Evolutionary conservation across 2,888 invertebrate genomes (phyloP), one percentile per base, ranked within the genome.

Genomic region (Heliothis peltigera): DNA sequence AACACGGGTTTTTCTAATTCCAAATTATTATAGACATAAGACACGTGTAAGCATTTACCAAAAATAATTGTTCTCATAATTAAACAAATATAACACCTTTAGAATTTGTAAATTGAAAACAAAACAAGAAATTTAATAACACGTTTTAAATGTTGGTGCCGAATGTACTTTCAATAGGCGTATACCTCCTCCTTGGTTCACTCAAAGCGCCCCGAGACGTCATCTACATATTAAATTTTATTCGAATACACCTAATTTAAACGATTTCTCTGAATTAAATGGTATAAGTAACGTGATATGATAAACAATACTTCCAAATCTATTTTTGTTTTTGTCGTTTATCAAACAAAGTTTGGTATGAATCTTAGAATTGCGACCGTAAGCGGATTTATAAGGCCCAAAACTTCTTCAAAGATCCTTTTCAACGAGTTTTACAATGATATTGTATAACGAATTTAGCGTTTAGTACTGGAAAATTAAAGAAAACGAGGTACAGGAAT

Each of bases 351-450:
- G 32, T 59, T 55, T 18, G 7, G n/a, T 21, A 54, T 6, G 0
- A 48, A 60, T 48, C 70, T 69, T 69, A 28, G 55, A 70, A 54
- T 56, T 46, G 56, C 53, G 56, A 62, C 64, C 57, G 46, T 70
- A 54, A 63, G 25, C 19, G 28, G 49, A 54, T 76, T 57, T 59
- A 47, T 60, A n/a, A n/a, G 22, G 54, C 15, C 10, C 15, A 35
- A 56, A 60, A 73, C 49, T 73, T 72, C 22, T 44, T 39, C n/a
- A 42, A 42, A 32, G 43, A 47, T 49, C 32, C 25, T 28, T 55
- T 71, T 28, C 12, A 46, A 52, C 18, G 18, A 32, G 49, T 48
- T 52, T 59, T 7, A 57, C 43, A 44, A 51, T 52, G 44, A 19
- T 44, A 60, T 17, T n/a, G 7, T 22, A 32, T 12, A 4, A 15